Evolutionary conservation across 1,140 invertebrate species (phyloP), one percentile per base, ranked within the genome.

Genomic region (Drosophila triauraria): DNA sequence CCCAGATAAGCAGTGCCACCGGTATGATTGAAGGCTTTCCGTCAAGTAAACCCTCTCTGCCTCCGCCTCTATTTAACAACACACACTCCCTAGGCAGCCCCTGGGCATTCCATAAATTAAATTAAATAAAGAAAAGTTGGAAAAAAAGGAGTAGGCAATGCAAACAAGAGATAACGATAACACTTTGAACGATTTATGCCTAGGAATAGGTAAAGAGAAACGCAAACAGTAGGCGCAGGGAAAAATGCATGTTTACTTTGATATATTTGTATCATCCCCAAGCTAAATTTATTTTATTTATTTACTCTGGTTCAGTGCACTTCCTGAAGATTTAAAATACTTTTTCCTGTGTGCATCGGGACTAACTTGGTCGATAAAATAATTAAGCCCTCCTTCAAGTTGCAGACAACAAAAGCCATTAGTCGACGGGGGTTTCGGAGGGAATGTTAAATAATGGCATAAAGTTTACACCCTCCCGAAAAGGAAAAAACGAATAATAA

Each of bases 121-220:
- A 74, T 74, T 72, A 74, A 74, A 74, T 74, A 74, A 60, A 72
- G 44, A 68, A 59, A 72, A 62, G 70, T 56, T 25, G 71, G 25
- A 59, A 72, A 59, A 57, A 65, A 60, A 77, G 72, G 72, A 76
- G 72, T 62, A 53, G 65, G 51, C 54, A 70, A 57, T 60, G 65
- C 27, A 86, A 86, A 82, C 75, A 86, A 15, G 13, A 78, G 80
- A 80, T 88, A 87, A 61, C 72, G 76, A 80, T 78, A 84, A 58
- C 59, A 67, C n/a, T 80, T 90, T 78, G 80, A 88, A 88, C 84
- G 85, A 88, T 88, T 88, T 88, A 90, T 84, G 80, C 0, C 40
- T 43, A 38, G 63, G 58, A 59, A 60, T 23, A 54, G 53, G 78
- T 69, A 62, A 62, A 63, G 43, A 48, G 47, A 50, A 68, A 51